A percentile compares a stretch with the other conserved stretches of the same genome.
Conservation (phyloP, 2,113 vertebrate species). For the Oreochromis tanganicae region DNA sequence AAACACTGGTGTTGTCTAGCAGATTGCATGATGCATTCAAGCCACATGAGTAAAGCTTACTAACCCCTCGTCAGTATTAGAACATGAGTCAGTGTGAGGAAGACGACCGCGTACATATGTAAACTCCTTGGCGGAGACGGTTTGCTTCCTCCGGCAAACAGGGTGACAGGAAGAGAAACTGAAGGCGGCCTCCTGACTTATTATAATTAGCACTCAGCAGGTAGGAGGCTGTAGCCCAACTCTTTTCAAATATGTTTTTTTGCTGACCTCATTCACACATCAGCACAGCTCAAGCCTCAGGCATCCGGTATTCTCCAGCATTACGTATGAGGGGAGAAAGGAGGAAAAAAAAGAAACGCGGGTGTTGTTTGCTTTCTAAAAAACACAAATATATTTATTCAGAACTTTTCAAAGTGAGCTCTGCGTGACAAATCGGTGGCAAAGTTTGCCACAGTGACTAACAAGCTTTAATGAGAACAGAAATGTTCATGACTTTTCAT, state of each 20-base stretch:
- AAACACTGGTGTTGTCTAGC: conserved; percentile 29
- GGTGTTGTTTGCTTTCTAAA: not conserved
- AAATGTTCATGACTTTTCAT: not conserved
- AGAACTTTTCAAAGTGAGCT: not conserved
- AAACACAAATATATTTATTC: not conserved
- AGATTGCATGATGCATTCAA: conserved; percentile 31
- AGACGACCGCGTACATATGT: conserved; percentile 17
- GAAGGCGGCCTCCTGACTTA: not conserved
- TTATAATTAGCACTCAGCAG: not conserved
- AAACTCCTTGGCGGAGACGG: not conserved
- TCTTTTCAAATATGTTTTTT: not conserved
- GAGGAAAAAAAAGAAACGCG: not conserved
- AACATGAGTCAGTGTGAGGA: conserved; percentile 50
- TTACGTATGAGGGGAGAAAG: not conserved
- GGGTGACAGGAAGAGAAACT: not conserved
- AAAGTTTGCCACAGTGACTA: conserved; percentile 28
- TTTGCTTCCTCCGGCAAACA: not conserved
- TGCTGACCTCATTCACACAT: conserved; percentile 15
- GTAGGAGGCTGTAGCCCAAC: not conserved
- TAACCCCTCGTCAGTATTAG: conserved; percentile 12
- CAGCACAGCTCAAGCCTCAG: not conserved
- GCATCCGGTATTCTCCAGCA: not conserved
- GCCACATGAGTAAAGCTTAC: conserved; percentile 27
- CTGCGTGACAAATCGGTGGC: conserved; percentile 13
- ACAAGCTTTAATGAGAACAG: not conserved